phyloP scores from a whole-genome alignment of 2,888 invertebrate genomes.

The Volucella zonaria region DNA sequence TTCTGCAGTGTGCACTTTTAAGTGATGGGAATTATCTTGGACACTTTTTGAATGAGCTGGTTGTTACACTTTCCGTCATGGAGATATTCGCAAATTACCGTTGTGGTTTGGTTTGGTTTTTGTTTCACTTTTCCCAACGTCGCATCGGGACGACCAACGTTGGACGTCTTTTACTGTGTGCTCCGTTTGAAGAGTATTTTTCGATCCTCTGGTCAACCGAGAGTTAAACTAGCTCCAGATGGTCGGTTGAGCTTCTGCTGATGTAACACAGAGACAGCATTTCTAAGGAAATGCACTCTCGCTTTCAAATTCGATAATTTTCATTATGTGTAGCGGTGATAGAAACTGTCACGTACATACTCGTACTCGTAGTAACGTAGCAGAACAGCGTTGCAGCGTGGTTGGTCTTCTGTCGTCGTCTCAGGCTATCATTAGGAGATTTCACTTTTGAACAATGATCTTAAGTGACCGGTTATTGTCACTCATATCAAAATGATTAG shows the following conservation, averaged over 20 bases:
- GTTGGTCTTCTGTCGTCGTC: slow-evolving; percentile 59
- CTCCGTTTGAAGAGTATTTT: slow-evolving; percentile 49
- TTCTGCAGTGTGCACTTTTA: slow-evolving; percentile 55
- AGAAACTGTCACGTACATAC: slow-evolving; percentile 71
- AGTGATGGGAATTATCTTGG: slow-evolving; percentile 74
- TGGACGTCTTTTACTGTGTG: slow-evolving; percentile 12
- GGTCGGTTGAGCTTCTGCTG: slow-evolving; percentile 63
- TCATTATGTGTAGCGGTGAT: slow-evolving; percentile 73
- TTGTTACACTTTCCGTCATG: slow-evolving; percentile 74
- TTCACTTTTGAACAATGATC: slow-evolving; percentile 72
- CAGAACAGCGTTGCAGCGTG: slow-evolving; percentile 15
- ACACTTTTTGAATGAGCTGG: slow-evolving; percentile 74
- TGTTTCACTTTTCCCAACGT: slow-evolving; percentile 71
- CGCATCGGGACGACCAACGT: slow-evolving; percentile 28
- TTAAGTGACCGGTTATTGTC: slow-evolving; percentile 43
- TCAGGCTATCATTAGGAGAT: slow-evolving; percentile 69
- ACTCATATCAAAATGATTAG: slow-evolving; percentile 42
- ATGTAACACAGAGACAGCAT: slow-evolving; percentile 59
- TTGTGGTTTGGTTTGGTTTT: slow-evolving; percentile 56
- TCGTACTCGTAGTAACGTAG: too few species aligned
- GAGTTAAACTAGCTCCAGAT: slow-evolving; percentile 61
- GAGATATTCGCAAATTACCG: slow-evolving; percentile 74
- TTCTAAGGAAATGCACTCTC: slow-evolving; percentile 73
- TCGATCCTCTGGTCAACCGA: slow-evolving; percentile 63
- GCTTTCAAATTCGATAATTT: slow-evolving; percentile 74